phyloP scores from a whole-genome alignment of 2,113 vertebrate genomes.

The Danionella cerebrum region DNA sequence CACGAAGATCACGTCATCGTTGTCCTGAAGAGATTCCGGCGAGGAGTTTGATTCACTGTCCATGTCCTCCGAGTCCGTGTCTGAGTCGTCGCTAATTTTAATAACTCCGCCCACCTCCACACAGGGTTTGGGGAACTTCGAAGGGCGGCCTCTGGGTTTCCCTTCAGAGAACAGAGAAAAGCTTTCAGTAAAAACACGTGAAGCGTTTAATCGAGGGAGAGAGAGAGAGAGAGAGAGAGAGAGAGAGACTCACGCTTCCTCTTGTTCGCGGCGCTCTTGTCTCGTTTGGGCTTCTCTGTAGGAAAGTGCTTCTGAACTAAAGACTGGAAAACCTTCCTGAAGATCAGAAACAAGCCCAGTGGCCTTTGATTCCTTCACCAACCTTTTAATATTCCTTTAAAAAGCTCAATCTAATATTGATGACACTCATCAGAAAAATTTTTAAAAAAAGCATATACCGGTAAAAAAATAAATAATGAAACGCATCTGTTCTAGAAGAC shows the following conservation, averaged over 20 bases:
- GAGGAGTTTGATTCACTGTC: constrained; percentile 95
- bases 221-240: neutral
- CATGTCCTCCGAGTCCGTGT: constrained; percentile 83
- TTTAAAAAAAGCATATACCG: no score
- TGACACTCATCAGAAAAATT: no score
- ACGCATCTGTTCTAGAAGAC: no score
- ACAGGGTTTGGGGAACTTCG: constrained; percentile 64
- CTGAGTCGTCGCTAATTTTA: constrained; percentile 90
- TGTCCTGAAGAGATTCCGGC: constrained; percentile 82
- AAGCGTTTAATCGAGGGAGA: no score
- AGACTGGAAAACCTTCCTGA: constrained; percentile 92
- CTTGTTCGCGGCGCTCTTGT: constrained; percentile 78
- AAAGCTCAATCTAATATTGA: no score
- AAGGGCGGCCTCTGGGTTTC: constrained; percentile 68
- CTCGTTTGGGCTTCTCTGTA: constrained; percentile 86
- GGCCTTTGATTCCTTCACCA: no score
- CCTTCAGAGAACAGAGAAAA: constrained; percentile 55
- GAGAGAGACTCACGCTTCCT: constrained; percentile 79
- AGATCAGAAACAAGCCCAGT: constrained; percentile 8
- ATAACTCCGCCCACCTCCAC: constrained; percentile 70
- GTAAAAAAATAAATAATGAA: neutral
- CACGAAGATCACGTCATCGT: constrained; percentile 85
- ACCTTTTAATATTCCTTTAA: no score
- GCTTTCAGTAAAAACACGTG: neutral
- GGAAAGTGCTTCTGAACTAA: constrained; percentile 97